Base-by-base conservation (phyloP, 2,797 vertebrate species). In the Neosalanx taihuensis region DNA sequence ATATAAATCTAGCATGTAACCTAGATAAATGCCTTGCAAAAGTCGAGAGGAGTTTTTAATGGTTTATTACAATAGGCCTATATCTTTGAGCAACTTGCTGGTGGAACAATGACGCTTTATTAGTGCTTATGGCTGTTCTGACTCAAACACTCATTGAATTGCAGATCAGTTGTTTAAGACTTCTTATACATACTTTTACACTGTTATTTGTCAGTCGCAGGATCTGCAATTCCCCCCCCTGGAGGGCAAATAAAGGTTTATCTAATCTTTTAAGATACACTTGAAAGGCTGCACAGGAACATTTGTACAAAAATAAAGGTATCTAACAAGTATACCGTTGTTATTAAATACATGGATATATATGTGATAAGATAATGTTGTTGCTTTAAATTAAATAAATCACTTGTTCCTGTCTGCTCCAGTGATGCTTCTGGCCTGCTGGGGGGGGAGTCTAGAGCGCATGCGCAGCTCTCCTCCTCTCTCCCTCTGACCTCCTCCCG, bases 381-480 rank as follows among this genome's bases (percentile, higher is more conserved):
- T 35, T 35, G 35, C 7, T 35, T 7, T 35, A 7, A 7, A 35
- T 35, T 7, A 35, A 35, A 35, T 13, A 51, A 51, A 51, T 51
- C 51, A n/a, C 51, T 53, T 53, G 51, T 53, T 53, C 18, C 26
- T 29, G 23, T 7, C 10, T 71, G 59, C 30, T 41, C 46, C 64
- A 71, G 58, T 60, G 72, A 23, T 71, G 31, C 46, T 23, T 66
- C 41, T 71, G 67, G 75, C 60, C 69, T 17, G n/a, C 66, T 53
- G 73, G 72, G 68, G 46, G 76, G 71, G 68, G 80, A 80, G 80
- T 26, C 69, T 26, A 6, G 59, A 41, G 88, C 92, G 92, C 93
- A 91, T 90, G 92, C 92, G 93, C 87, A 69, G 2, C 31, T n/a
- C 33, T 71, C 33, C 65, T 68, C 70, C 78, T 76, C 71, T 79